Evolutionary conservation across 2,113 vertebrate genomes (phyloP).

Genomic region (Panthera tigris): DNA sequence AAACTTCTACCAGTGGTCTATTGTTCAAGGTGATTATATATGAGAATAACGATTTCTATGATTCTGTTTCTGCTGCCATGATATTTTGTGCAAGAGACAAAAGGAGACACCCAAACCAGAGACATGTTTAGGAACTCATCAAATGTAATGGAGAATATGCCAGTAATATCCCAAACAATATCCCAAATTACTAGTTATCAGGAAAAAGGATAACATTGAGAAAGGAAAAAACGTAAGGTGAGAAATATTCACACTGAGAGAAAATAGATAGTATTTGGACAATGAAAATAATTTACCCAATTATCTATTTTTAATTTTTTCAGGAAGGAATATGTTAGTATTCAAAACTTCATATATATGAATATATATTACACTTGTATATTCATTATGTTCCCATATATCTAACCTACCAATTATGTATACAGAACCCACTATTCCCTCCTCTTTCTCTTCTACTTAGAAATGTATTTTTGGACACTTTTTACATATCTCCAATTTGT

Average conservation of each 20-base stretch:
- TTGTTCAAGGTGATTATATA: not conserved
- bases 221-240: not conserved
- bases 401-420: not conserved
- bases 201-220: not conserved
- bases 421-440: not conserved
- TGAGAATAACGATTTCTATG: slow-evolving; percentile 2
- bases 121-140: not conserved
- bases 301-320: not conserved
- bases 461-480: not conserved
- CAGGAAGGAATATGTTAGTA: not conserved
- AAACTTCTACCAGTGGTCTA: not conserved
- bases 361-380: not conserved
- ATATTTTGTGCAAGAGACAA: not conserved
- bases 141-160: not conserved
- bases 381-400: not conserved
- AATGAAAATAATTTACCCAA: not conserved
- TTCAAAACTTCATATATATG: not conserved
- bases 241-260: not conserved
- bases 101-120: not conserved
- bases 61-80: not conserved
- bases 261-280: not conserved
- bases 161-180: not conserved
- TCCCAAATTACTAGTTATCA: not conserved
- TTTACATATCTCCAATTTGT: not conserved
- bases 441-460: not conserved